Percentiles rank a stretch among this genome's conserved stretches.
Evolutionary conservation across 2,113 vertebrate genomes (phyloP).

Genomic region (Mixornis gularis): DNA sequence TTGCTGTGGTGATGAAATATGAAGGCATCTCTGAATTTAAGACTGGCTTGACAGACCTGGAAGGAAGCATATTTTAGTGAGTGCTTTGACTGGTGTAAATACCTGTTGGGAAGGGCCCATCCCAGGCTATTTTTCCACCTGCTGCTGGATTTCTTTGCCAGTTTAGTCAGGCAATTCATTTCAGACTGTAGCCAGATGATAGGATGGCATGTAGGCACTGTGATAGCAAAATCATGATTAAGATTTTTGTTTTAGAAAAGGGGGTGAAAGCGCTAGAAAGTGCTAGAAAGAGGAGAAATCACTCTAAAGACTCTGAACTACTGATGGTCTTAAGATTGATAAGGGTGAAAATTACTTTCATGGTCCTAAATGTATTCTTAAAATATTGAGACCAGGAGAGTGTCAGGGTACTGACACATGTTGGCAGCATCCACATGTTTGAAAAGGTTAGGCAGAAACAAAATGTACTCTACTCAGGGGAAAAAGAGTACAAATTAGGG

Average conservation of each 20-base stretch:
- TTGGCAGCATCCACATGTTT: neutral
- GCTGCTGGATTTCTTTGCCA: neutral
- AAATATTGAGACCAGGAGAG: neutral
- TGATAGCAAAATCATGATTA: neutral
- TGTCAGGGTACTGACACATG: neutral
- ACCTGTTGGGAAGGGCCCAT: neutral
- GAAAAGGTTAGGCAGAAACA: neutral
- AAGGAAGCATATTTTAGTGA: neutral
- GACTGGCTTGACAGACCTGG: neutral
- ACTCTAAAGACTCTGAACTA: neutral
- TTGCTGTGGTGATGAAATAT: neutral
- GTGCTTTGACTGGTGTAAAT: neutral
- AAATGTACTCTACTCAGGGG: neutral
- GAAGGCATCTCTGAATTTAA: neutral
- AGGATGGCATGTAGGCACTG: neutral
- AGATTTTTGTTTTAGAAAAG: neutral
- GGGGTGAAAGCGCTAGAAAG: neutral
- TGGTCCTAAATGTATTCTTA: neutral
- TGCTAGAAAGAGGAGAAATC: neutral
- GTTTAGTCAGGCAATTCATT: neutral
- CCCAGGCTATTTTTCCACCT: neutral
- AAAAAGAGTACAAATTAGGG: neutral
- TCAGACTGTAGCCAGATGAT: neutral
- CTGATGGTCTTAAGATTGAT: neutral
- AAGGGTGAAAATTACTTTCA: neutral